phyloP scores from a whole-genome alignment of 2,113 vertebrate genomes.

The Bombycilla garrulus region DNA sequence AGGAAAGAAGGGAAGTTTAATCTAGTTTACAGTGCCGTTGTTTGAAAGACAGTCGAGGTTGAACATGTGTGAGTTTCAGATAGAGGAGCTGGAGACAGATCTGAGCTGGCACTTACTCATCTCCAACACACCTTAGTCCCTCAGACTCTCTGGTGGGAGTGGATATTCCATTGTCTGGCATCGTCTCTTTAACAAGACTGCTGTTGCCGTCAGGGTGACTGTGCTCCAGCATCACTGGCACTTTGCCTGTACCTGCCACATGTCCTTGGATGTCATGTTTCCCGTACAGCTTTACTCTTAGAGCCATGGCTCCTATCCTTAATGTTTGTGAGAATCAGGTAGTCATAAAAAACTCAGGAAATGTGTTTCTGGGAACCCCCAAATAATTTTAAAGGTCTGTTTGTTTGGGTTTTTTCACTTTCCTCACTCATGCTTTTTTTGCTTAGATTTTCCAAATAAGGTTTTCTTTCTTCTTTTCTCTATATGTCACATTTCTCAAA shows the following conservation, averaged over 20 bases:
- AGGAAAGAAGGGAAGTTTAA: not conserved
- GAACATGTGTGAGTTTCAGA: not conserved
- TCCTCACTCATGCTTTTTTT: not conserved
- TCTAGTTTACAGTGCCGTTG: not conserved
- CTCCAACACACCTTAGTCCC: conserved; percentile 20
- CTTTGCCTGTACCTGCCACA: not conserved
- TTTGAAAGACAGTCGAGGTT: not conserved
- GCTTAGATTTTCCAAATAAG: not conserved
- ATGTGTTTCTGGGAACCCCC: not conserved
- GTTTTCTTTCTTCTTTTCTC: not conserved
- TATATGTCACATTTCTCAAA: not conserved
- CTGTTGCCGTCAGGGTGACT: not conserved
- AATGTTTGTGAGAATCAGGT: not conserved
- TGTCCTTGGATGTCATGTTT: not conserved
- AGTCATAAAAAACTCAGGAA: conserved; percentile 4
- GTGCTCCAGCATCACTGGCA: not conserved
- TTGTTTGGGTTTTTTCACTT: not conserved
- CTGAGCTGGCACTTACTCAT: conserved; percentile 46
- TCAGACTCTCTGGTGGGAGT: not conserved
- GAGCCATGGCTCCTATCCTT: not conserved
- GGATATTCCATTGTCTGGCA: not conserved
- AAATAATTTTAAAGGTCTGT: not conserved
- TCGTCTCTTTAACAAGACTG: not conserved
- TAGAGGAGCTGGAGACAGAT: not conserved
- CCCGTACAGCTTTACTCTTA: not conserved